phyloP scores from a whole-genome alignment of 2,888 invertebrate species.

The Tetrapedia diversipes region DNA sequence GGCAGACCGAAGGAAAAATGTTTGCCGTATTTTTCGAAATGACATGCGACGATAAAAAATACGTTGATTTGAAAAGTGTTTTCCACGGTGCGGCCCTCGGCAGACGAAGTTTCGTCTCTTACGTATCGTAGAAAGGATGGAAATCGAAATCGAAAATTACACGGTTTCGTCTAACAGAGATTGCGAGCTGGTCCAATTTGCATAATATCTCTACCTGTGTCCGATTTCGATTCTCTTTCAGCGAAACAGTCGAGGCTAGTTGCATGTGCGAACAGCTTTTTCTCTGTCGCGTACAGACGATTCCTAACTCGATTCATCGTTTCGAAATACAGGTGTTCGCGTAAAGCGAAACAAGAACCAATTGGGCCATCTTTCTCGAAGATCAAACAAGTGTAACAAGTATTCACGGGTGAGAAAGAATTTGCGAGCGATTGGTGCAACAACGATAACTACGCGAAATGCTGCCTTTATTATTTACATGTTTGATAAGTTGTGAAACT shows the following conservation, averaged over 20 bases:
- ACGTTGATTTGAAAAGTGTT: no score
- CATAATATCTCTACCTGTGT: not conserved
- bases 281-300: not conserved
- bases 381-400: not conserved
- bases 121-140: no score
- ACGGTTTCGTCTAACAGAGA: not conserved
- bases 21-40: no score
- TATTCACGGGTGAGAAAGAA: no score
- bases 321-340: slow-evolving; percentile 17
- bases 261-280: not conserved
- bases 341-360: not conserved
- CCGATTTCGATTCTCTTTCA: not conserved
- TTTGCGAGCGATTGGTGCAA: no score
- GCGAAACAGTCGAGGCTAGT: slow-evolving; percentile 1
- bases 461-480: no score
- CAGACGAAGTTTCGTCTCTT: not conserved
- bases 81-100: not conserved
- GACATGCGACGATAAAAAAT: not conserved
- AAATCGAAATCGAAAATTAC: not conserved
- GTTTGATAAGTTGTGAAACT: no score
- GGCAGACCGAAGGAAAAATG: no score
- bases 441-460: no score
- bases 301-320: slow-evolving; percentile 1
- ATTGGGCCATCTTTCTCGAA: not conserved
- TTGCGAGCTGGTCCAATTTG: not conserved